Base-by-base conservation (phyloP, 2,888 invertebrate species). In the Plebejus argus region DNA sequence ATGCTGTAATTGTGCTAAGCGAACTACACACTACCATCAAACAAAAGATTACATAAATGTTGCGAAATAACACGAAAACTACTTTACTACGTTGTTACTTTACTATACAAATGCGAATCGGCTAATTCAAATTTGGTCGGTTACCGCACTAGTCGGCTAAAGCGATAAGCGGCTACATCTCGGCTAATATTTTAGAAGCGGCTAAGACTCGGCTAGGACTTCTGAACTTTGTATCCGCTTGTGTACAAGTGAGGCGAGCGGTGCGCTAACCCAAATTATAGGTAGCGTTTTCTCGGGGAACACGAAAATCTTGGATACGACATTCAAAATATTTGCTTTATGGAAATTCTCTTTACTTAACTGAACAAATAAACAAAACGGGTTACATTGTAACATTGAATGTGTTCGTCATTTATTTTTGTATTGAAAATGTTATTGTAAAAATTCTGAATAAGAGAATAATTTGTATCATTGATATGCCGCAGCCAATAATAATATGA, bases 191-290 rank as follows among this genome's bases (percentile, higher is more conserved):
- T 78, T 81, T 84, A 82, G 79, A 82, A 85, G 83, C 81, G 83
- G 83, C 87, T 86, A 84, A 86, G 85, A 83, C 81, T 83, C 83
- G 80, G 82, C 83, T 86, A 88, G 87, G 88, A 89, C 82, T 83
- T 83, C 89, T 91, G 90, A 89, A 86, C 82, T 85, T 86, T 82
- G 88, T 88, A 87, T 86, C 88, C 81, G 89, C 90, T 83, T 83
- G 82, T 85, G 83, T 83, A 86, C 89, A 87, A 93, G 86, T 93
- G 93, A 89, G 90, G 88, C 87, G 86, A 90, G 89, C 80, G 82
- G 88, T 86, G 86, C 87, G 87, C 86, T 87, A 86, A 88, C 92
- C 89, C 89, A 93, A 93, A 93, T 90, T 93, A 93, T 92, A 92
- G 88, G 85, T 86, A 82, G 86, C 82, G 86, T 81, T 86, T 84